A percentile compares a stretch with the other conserved stretches of the same genome.
Conservation (phyloP, 2,888 invertebrate genomes). For the Pseudococcus viburni region DNA sequence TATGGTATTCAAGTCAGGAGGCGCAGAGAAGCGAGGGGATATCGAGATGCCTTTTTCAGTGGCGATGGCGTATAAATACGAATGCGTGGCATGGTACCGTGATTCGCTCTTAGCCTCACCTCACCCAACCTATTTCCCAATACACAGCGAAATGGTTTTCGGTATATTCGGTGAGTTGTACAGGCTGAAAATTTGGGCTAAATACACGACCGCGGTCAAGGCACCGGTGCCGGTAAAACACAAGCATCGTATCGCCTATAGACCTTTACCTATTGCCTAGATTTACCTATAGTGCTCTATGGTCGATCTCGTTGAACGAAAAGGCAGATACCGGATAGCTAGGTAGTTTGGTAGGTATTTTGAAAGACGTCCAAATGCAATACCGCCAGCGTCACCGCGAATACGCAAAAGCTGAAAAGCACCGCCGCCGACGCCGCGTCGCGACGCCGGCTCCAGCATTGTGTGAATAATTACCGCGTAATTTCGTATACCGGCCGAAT, state of each 20-base stretch:
- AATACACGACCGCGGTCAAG: neutral
- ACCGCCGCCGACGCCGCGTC: neutral
- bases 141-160: neutral
- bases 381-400: neutral
- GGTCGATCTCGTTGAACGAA: too few species aligned
- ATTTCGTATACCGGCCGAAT: slow-evolving; percentile 1
- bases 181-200: neutral
- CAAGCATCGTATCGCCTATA: neutral
- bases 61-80: neutral
- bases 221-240: neutral
- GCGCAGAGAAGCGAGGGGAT: neutral
- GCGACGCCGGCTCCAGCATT: neutral
- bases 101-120: neutral
- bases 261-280: too few species aligned
- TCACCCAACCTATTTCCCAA: neutral
- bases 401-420: neutral
- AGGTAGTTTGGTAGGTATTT: neutral
- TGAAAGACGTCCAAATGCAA: slow-evolving; percentile 14
- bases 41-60: too few species aligned
- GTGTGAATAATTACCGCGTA: slow-evolving; percentile 35
- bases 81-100: neutral
- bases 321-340: neutral
- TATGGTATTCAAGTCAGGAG: neutral
- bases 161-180: neutral
- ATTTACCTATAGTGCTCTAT: too few species aligned